Base-by-base conservation (phyloP, 2,113 vertebrate genomes). In the Paralichthys olivaceus region DNA sequence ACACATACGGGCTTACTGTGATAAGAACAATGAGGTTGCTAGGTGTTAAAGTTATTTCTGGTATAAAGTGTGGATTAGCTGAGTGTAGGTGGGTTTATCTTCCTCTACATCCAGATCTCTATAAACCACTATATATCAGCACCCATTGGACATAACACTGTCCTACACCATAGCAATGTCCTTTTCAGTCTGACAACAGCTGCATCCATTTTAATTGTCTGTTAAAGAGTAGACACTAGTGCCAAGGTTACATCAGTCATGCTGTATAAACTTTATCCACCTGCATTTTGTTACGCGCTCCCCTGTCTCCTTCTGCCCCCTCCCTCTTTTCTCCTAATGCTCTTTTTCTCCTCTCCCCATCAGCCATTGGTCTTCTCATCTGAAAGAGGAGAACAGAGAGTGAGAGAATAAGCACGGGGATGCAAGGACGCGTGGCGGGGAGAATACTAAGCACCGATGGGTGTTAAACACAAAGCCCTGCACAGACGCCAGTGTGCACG, bases 361-460 rank as follows among this genome's bases (percentile, higher is more conserved):
- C 87, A 81, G 69, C 62, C 59, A 34, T 73, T 73, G 69, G 77
- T 79, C 78, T 87, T 90, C 81, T 90, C 79, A 26, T 91, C 75
- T 88, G 69, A 87, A 77, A 87, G 72, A 71, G 56, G 63, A 86
- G 82, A 86, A 88, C 82, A 84, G 75, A 89, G 86, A 78, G 61
- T 43, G 79, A 83, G 77, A 86, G 89, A 90, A 84, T 81, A 84
- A 90, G 91, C 86, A 77, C 55, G 75, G 84, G 87, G 86, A 90
- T 86, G 87, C 91, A 93, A 93, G 91, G 92, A 90, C 90, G 72
- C 66, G 71, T 77, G 89, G 87, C 59, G 77, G 77, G 81, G 84
- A 88, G 94, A 93, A 94, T 95, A 94, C 91, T 94, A 93, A 94
- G 84, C 92, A 93, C 87, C 65, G 58, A 80, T 86, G 93, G 87